phyloP scores from a whole-genome alignment of 2,888 invertebrate species.

The Drosophila recens region DNA sequence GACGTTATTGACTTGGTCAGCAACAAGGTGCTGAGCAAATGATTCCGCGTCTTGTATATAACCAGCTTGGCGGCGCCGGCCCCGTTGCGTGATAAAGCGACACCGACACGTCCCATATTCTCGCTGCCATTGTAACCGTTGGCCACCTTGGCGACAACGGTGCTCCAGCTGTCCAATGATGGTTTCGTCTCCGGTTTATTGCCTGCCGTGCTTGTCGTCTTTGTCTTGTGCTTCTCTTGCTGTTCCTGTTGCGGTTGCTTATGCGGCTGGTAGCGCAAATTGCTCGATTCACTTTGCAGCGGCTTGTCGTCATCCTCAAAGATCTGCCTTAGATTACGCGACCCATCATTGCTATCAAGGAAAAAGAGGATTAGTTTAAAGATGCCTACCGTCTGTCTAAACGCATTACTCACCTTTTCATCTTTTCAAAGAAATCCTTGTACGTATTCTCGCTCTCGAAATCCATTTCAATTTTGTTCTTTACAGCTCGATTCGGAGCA shows the following conservation, averaged over 20 bases:
- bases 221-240: background rate
- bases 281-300: conserved; percentile 42
- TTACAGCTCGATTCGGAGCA: background rate
- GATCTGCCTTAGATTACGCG: conserved; percentile 47
- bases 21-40: conserved; percentile 62
- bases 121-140: conserved; percentile 37
- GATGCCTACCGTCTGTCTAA: too few relatives aligned
- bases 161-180: conserved; percentile 28
- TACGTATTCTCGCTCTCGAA: conserved; percentile 17
- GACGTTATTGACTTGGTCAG: conserved; percentile 42
- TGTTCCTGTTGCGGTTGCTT: conserved; percentile 1
- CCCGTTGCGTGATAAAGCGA: conserved; percentile 84
- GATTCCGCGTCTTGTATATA: conserved; percentile 67
- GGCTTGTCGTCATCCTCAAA: conserved; percentile 55
- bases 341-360: conserved; percentile 17
- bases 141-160: conserved; percentile 54
- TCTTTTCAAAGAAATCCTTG: conserved; percentile 36
- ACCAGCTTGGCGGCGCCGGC: conserved; percentile 64
- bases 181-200: background rate
- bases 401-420: conserved; percentile 28
- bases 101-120: conserved; percentile 84
- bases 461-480: conserved; percentile 3
- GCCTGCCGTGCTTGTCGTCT: background rate
- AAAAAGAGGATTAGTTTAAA: background rate
- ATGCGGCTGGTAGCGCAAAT: conserved; percentile 50